A percentile compares a stretch with the other conserved stretches of the same genome.
phyloP scores from a whole-genome alignment of 2,888 invertebrate species.

The Ectemnius cavifrons region DNA sequence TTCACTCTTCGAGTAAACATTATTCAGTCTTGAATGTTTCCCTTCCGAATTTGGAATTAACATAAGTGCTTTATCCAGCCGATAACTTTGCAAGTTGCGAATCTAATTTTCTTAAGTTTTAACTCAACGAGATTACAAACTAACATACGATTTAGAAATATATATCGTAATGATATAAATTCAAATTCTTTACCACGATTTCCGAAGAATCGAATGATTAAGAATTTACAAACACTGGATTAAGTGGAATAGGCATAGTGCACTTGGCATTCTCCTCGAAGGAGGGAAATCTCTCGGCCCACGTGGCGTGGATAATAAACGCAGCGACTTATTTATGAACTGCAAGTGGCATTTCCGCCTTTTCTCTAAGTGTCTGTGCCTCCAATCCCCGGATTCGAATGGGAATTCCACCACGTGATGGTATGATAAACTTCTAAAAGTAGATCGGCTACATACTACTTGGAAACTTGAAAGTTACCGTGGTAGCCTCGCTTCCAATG shows the following conservation, averaged over 20 bases:
- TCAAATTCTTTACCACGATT: neutral
- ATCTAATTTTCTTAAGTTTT: too few relatives aligned
- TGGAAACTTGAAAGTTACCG: neutral
- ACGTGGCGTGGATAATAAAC: constrained; percentile 60
- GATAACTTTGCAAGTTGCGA: too few relatives aligned
- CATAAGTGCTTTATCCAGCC: too few relatives aligned
- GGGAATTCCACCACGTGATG: constrained; percentile 48
- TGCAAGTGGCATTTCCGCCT: constrained; percentile 57
- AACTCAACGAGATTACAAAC: too few relatives aligned
- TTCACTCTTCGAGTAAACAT: neutral
- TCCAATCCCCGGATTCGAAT: constrained; percentile 27
- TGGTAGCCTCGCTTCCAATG: too few relatives aligned
- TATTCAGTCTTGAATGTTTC: neutral
- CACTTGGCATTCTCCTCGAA: constrained; percentile 10
- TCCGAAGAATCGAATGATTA: neutral
- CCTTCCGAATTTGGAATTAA: neutral
- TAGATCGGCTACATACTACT: constrained; percentile 34
- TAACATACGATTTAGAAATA: too few relatives aligned
- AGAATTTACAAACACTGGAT: too few relatives aligned
- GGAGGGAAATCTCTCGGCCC: constrained; percentile 31
- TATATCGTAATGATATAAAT: too few relatives aligned
- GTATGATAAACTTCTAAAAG: constrained; percentile 46
- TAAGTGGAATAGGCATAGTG: neutral
- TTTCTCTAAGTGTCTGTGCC: constrained; percentile 27
- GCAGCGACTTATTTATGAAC: constrained; percentile 56